Evolutionary conservation across 2,888 invertebrate genomes (phyloP).

Genomic region (Amaurobius ferox): DNA sequence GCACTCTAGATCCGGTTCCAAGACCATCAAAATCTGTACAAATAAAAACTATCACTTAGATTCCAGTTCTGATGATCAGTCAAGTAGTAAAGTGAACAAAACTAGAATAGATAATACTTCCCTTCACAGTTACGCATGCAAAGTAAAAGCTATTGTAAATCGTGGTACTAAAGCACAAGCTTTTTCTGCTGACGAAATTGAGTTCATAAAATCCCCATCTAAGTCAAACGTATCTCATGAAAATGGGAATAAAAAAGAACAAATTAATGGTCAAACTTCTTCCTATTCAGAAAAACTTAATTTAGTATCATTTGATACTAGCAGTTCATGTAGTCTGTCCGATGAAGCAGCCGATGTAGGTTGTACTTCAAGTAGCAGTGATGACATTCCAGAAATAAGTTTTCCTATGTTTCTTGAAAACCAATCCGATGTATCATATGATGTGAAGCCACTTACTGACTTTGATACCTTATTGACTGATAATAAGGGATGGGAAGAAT

Average conservation of each 20-base stretch:
- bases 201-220: conserved; percentile 34
- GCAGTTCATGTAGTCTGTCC: conserved; percentile 40
- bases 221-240: conserved; percentile 26
- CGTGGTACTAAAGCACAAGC: conserved; percentile 14
- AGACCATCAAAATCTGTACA: conserved; percentile 22
- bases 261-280: conserved; percentile 18
- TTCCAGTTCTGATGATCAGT: conserved; percentile 24
- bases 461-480: conserved; percentile 23
- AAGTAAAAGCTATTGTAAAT: conserved; percentile 38
- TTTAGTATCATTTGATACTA: conserved; percentile 33
- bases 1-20: conserved; percentile 7
- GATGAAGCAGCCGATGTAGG: conserved; percentile 43
- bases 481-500: conserved; percentile 36
- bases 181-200: conserved; percentile 14
- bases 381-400: conserved; percentile 57
- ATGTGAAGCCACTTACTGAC: conserved; percentile 33
- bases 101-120: conserved; percentile 28
- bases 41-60: conserved; percentile 33
- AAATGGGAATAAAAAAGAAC: conserved; percentile 5
- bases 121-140: conserved; percentile 61
- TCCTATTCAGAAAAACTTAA: conserved; percentile 24
- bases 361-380: conserved; percentile 35
- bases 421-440: conserved; percentile 20
- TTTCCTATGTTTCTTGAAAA: conserved; percentile 32
- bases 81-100: conserved; percentile 44